A percentile compares a stretch with the other conserved stretches of the same genome.
Conservation (phyloP, 2,113 vertebrate species). For the Antigone vipio region DNA sequence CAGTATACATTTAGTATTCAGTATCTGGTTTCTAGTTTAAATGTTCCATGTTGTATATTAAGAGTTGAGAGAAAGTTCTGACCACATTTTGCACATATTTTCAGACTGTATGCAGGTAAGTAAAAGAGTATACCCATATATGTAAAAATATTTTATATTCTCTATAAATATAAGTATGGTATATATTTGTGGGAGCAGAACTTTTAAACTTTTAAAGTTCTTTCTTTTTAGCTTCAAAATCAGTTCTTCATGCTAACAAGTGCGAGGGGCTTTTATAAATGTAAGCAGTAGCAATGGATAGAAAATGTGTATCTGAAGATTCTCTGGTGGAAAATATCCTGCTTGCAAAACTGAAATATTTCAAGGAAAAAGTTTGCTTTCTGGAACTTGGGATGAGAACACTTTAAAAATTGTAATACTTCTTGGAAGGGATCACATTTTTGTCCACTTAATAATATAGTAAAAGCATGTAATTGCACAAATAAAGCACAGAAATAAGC, state of each 20-base stretch:
- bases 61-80: accelerated
- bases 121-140: background rate
- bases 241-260: background rate
- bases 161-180: accelerated
- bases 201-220: background rate
- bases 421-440: background rate
- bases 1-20: background rate
- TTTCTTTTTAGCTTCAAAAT: background rate
- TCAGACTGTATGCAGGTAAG: background rate
- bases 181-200: background rate
- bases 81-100: background rate
- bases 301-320: background rate
- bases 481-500: background rate
- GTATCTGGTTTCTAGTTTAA: background rate
- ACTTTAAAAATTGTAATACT: background rate
- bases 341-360: background rate
- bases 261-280: background rate
- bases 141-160: background rate
- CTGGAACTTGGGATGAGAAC: background rate
- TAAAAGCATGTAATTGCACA: background rate
- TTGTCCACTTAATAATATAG: background rate
- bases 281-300: background rate
- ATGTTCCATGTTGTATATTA: background rate
- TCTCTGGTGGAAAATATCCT: background rate
- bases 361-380: background rate